A percentile compares a stretch with the other conserved stretches of the same genome.
These are phyloP conservation scores for Silvanus unidentatus DNA, from an alignment of 2,888 invertebrate genomes.

Conservation along the genomic window DNA sequence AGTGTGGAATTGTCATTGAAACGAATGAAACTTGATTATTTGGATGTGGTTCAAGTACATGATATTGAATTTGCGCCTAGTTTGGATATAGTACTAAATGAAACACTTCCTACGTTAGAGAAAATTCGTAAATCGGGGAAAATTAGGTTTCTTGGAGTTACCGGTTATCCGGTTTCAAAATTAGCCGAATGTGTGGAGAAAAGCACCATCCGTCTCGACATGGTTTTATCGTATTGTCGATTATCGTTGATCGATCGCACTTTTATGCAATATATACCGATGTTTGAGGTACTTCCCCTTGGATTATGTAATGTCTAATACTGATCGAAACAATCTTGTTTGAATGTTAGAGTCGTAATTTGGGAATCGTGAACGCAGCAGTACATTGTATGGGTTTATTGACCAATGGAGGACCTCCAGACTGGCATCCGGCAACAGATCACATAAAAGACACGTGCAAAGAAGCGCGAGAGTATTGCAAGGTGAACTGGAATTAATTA, in stretches of 20 bases:
- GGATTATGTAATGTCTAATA: constrained; percentile 4
- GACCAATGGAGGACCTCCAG: constrained; percentile 64
- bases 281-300: constrained; percentile 73
- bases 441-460: constrained; percentile 57
- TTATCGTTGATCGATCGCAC: constrained; percentile 75
- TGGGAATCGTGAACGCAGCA: constrained; percentile 81
- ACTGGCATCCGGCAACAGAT: constrained; percentile 75
- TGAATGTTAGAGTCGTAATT: constrained; percentile 53
- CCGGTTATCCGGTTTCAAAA: constrained; percentile 75
- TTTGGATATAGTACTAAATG: constrained; percentile 68
- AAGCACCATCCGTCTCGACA: constrained; percentile 55
- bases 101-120: constrained; percentile 79
- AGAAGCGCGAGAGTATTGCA: constrained; percentile 61
- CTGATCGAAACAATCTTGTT: constrained; percentile 1
- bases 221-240: constrained; percentile 72
- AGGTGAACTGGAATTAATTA: too few relatives aligned
- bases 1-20: constrained; percentile 72
- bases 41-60: constrained; percentile 90
- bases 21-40: constrained; percentile 69
- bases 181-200: constrained; percentile 69
- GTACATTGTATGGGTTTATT: constrained; percentile 78
- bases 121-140: constrained; percentile 66
- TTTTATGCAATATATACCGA: constrained; percentile 65
- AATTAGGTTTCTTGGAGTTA: constrained; percentile 76
- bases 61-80: constrained; percentile 83